Evolutionary conservation across 92 coral and sea anemone genomes (phyloP).

Genomic region (Pocillopora meandrina): DNA sequence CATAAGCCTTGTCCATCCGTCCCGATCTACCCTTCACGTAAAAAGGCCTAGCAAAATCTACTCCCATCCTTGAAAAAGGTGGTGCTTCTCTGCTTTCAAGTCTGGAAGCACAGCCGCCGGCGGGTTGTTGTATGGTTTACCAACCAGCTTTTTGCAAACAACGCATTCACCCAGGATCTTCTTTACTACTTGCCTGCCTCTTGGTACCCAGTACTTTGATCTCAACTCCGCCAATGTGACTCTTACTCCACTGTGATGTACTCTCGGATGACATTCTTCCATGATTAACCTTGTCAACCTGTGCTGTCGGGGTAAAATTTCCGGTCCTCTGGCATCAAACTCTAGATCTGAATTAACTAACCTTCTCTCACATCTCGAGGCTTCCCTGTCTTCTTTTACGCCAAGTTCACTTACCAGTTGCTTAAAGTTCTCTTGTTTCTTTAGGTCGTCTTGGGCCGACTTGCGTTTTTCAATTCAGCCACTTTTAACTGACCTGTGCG

Average conservation of each 20-base stretch:
- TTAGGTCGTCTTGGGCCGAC: conserved; percentile 31
- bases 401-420: conserved; percentile 43
- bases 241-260: conserved; percentile 55
- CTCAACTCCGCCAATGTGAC: conserved; percentile 53
- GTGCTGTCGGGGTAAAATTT: conserved; percentile 41
- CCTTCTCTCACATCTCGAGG: conserved; percentile 38
- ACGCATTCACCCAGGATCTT: conserved; percentile 27
- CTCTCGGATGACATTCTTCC: conserved; percentile 41
- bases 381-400: conserved; percentile 12
- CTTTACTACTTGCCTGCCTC: conserved; percentile 56
- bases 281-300: conserved; percentile 28
- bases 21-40: conserved; percentile 10
- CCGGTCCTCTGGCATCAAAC: conserved; percentile 35
- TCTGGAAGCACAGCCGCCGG: conserved; percentile 34
- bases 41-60: conserved; percentile 55
- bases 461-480: conserved; percentile 32
- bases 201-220: conserved; percentile 61
- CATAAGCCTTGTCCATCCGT: conserved; percentile 10
- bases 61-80: conserved; percentile 48
- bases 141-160: conserved; percentile 28
- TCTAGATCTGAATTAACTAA: conserved; percentile 45
- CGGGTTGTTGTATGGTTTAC: conserved; percentile 27
- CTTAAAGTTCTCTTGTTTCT: conserved; percentile 36
- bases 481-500: conserved; percentile 10
- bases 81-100: conserved; percentile 29